Base-by-base conservation (phyloP, 1,140 invertebrate species). In the Nasonia longicornis region DNA sequence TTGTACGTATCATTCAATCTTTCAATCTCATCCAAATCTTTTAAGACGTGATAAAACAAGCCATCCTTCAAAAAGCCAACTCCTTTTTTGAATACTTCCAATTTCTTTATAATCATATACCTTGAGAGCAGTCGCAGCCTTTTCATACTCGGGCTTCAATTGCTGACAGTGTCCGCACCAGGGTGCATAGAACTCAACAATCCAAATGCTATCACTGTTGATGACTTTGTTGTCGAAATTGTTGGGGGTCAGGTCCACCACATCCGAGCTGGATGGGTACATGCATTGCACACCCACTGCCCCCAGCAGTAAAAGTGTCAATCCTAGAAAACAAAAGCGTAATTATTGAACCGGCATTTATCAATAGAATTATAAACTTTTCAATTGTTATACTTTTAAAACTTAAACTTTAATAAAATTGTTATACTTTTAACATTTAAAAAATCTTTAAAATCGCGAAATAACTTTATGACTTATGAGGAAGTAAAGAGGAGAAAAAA, bases 121-220 rank as follows among this genome's bases (percentile, higher is more conserved):
- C 93, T 97, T 98, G 0, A 98, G 89, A 0, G 96, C 97, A 84
- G 92, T 94, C 10, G 97, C 97, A 66, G 95, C 94, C 92, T 98
- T 98, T 78, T 95, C 93, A 90, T 98, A 98, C 89, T 98, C 97
- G 1, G 96, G 95, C 52, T 95, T 95, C 38, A 97, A 90, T 73
- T 92, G 92, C 86, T 97, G 93, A 88, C 96, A 97, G 87, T 97
- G 96, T 38, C 95, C 95, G 90, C 96, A 98, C 97, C 97, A 98
- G 1, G 97, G 97, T 0, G 97, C 97, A 91, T 93, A 98, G 89
- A 98, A 98, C 88, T 98, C 96, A n/a, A 98, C 95, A 71, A 98
- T 91, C 97, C 97, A 98, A 69, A 98, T 90, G 85, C 95, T 93
- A 91, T 98, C 95, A 84, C 96, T 94, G 83, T 97, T 93, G 75